These are phyloP conservation scores for Neoarius graeffei DNA, from an alignment of 2,113 vertebrate species.

Conservation along the genomic window DNA sequence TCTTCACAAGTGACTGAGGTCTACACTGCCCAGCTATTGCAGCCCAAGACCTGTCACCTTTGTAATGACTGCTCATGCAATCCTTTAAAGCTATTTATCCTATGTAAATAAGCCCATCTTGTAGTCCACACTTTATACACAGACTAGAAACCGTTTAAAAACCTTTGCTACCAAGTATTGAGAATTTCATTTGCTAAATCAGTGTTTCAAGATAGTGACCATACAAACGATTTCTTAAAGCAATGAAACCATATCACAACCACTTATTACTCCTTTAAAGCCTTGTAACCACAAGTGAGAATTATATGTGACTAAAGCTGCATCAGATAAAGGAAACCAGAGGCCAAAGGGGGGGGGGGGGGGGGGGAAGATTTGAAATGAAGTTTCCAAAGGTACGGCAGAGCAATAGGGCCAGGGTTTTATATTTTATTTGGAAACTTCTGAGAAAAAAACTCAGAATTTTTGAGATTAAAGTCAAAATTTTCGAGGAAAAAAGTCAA, in stretches of 20 bases:
- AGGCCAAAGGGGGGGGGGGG: conserved; percentile 69
- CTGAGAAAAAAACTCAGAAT: too few relatives aligned
- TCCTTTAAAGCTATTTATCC: conserved; percentile 70
- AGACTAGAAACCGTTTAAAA: conserved; percentile 42
- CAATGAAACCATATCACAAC: conserved; percentile 75
- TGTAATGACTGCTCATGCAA: conserved; percentile 53
- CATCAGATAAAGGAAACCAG: conserved; percentile 69
- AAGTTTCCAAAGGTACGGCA: conserved; percentile 85
- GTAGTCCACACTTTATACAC: conserved; percentile 56
- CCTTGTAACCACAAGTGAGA: conserved; percentile 78
- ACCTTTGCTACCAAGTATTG: conserved; percentile 51
- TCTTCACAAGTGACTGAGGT: conserved; percentile 29
- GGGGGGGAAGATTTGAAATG: conserved; percentile 81
- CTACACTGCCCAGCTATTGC: conserved; percentile 25
- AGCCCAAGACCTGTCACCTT: conserved; percentile 24
- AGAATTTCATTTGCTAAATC: conserved; percentile 58
- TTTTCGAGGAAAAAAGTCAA: too few relatives aligned
- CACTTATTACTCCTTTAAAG: conserved; percentile 80
- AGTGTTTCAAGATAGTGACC: conserved; percentile 72
- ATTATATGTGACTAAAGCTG: conserved; percentile 69
- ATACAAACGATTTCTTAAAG: conserved; percentile 71
- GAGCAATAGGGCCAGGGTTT: too few relatives aligned
- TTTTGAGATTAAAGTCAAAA: too few relatives aligned
- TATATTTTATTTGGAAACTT: too few relatives aligned
- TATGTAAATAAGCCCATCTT: conserved; percentile 62